Percentiles rank a stretch among this genome's conserved stretches.
Evolutionary conservation across 2,888 invertebrate species (phyloP).

Genomic region (Monoplex corrugatus): DNA sequence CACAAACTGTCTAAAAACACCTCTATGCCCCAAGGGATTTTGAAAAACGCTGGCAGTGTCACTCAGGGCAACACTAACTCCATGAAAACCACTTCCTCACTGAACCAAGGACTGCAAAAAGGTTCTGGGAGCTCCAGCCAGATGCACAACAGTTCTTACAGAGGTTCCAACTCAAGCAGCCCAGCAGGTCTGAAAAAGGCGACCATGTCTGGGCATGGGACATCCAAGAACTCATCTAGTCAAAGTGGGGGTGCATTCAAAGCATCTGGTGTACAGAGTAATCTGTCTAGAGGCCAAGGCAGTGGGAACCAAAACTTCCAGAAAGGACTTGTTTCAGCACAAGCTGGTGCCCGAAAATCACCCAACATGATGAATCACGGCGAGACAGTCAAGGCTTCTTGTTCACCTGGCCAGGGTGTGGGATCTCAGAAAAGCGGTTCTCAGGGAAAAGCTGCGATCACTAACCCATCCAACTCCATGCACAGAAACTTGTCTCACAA

Average conservation of each 20-base stretch:
- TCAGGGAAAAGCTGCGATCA: background rate
- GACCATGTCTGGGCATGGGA: background rate
- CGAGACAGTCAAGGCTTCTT: background rate
- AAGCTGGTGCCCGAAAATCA: slow-evolving; percentile 7
- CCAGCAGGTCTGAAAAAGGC: slow-evolving; percentile 15
- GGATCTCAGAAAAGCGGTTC: slow-evolving; percentile 25
- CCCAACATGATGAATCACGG: slow-evolving; percentile 35
- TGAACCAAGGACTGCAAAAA: slow-evolving; percentile 32
- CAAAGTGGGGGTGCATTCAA: background rate
- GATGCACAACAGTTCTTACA: background rate
- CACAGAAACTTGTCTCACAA: slow-evolving; percentile 25
- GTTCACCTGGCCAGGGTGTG: slow-evolving; percentile 1
- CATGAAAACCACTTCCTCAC: background rate
- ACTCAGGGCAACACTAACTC: slow-evolving; percentile 21
- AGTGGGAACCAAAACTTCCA: slow-evolving; percentile 3
- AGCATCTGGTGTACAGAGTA: background rate
- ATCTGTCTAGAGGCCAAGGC: background rate
- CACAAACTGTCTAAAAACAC: slow-evolving; percentile 11
- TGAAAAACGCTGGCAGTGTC: slow-evolving; percentile 31
- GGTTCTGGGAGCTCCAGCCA: slow-evolving; percentile 21
- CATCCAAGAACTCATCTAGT: slow-evolving; percentile 17
- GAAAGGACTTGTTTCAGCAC: background rate
- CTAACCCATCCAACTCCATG: background rate
- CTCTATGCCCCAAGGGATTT: slow-evolving; percentile 18
- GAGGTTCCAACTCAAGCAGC: slow-evolving; percentile 1